These are phyloP conservation scores for Gallirallus australis DNA, from an alignment of 2,797 vertebrate genomes.

Conservation along the genomic window DNA sequence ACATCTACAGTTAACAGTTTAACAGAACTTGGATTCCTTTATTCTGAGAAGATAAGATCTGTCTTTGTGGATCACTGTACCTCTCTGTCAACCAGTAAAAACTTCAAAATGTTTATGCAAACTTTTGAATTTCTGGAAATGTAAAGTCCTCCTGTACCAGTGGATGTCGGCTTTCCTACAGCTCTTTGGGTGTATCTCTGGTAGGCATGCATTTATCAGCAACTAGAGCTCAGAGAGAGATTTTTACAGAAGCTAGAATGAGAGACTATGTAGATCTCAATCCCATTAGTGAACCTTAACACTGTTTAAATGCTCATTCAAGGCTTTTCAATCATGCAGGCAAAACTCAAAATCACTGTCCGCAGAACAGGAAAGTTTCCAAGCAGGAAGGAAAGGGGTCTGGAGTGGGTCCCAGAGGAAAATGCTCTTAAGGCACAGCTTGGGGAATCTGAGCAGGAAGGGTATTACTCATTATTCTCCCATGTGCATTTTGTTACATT, in stretches of 20 bases:
- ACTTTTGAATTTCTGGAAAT: background rate
- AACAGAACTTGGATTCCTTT: background rate
- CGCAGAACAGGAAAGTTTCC: background rate
- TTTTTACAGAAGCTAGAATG: background rate
- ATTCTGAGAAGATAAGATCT: background rate
- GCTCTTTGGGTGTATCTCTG: background rate
- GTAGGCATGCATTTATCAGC: background rate
- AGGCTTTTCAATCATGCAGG: background rate
- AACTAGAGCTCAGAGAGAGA: background rate
- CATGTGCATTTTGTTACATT: background rate
- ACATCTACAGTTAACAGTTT: background rate
- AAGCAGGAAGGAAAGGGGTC: background rate
- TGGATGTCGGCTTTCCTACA: background rate
- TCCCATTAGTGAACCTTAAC: background rate
- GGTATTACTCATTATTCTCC: background rate
- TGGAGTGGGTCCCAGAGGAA: background rate
- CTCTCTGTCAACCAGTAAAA: background rate
- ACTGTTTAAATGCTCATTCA: background rate
- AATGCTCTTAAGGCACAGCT: accelerated
- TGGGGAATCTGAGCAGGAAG: background rate
- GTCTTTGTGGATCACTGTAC: background rate
- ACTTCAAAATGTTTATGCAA: background rate
- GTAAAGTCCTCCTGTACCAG: background rate
- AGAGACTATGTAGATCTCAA: background rate
- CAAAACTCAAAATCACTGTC: background rate